Evolutionary conservation across 2,113 vertebrate genomes (phyloP).

Genomic region (Hyaena hyaena): DNA sequence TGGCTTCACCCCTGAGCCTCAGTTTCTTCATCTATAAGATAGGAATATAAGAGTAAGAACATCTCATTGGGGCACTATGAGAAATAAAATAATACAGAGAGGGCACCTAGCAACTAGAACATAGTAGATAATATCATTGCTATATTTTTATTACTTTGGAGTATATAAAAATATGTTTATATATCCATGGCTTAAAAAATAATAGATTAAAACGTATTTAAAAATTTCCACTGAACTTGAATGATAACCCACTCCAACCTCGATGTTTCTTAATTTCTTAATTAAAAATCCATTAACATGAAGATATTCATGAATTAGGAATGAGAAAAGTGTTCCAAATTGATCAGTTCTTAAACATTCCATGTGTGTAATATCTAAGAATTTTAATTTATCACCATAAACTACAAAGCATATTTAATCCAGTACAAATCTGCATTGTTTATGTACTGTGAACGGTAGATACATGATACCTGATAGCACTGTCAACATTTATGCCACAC

Average conservation of each 20-base stretch:
- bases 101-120: not conserved
- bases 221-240: not conserved
- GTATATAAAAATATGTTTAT: not conserved
- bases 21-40: not conserved
- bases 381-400: slow-evolving; percentile 12
- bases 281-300: not conserved
- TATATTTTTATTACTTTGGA: not conserved
- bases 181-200: not conserved
- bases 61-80: not conserved
- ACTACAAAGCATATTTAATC: not conserved
- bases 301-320: not conserved
- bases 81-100: not conserved
- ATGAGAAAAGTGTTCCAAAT: not conserved
- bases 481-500: not conserved
- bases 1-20: not conserved
- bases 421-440: not conserved
- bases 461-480: not conserved
- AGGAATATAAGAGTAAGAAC: not conserved
- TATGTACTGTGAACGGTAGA: not conserved
- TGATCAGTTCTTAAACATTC: not conserved
- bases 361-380: not conserved
- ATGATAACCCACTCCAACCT: not conserved
- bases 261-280: slow-evolving; percentile 24
- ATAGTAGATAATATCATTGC: not conserved
- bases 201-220: not conserved